phyloP scores from a whole-genome alignment of 2,113 vertebrate species.

The Ariopsis seemanni region DNA sequence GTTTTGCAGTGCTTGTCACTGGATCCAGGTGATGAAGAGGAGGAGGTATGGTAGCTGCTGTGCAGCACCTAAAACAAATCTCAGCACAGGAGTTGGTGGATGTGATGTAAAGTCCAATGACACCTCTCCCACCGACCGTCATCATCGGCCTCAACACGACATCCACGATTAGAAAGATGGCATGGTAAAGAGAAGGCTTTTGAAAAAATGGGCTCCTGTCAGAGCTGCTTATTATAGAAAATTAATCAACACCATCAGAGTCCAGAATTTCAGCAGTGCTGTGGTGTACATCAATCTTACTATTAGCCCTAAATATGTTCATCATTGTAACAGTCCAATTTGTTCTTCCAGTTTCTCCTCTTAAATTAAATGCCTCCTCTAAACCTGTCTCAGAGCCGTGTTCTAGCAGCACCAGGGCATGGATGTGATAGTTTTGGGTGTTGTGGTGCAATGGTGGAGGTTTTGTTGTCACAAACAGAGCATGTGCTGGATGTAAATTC shows the following conservation, averaged over 20 bases:
- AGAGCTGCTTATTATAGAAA: not conserved
- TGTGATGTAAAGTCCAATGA: no score
- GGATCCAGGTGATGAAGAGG: no score
- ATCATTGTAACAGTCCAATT: not conserved
- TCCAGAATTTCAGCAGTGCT: not conserved
- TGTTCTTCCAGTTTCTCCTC: not conserved
- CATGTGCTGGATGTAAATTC: constrained; percentile 50
- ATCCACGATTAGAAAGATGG: no score
- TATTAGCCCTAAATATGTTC: not conserved
- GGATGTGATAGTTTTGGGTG: constrained; percentile 28
- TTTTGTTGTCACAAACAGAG: constrained; percentile 46
- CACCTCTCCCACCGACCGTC: no score
- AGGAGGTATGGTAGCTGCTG: no score
- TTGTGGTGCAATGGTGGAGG: not conserved
- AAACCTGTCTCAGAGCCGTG: constrained; percentile 17
- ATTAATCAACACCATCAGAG: not conserved
- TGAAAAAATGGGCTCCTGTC: not conserved
- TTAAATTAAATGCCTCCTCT: not conserved
- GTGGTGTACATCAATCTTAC: not conserved
- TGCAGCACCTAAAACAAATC: no score
- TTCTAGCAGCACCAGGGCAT: constrained; percentile 39
- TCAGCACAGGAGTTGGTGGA: no score
- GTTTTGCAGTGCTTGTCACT: no score
- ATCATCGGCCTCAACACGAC: no score
- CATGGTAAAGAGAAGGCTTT: not conserved